These are phyloP conservation scores for Trachymyrmex cornetzi DNA, from an alignment of 1,140 invertebrate genomes.

Conservation along the genomic window DNA sequence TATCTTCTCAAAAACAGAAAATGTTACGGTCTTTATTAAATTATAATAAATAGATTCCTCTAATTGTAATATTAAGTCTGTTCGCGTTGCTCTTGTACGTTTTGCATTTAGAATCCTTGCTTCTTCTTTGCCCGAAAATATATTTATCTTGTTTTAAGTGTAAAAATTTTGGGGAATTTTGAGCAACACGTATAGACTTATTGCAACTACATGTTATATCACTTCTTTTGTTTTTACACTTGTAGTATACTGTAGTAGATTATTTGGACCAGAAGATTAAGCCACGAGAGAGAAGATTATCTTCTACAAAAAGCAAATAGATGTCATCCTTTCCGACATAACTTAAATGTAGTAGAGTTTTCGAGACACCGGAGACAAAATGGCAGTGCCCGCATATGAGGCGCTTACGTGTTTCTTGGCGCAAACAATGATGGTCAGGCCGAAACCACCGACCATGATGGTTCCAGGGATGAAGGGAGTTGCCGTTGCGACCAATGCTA, in stretches of 20 bases:
- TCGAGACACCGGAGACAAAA: conserved; percentile 37
- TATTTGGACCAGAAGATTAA: conserved; percentile 9
- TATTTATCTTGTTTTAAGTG: no score
- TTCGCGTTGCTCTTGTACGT: no score
- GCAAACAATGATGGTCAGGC: conserved; percentile 59
- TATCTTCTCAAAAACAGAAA: neutral
- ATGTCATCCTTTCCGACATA: neutral
- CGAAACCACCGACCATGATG: conserved; percentile 16
- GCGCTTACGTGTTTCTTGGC: conserved; percentile 55
- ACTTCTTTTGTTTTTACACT: neutral
- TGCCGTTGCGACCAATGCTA: neutral
- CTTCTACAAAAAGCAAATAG: conserved; percentile 13
- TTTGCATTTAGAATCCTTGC: no score
- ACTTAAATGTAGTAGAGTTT: conserved; percentile 15
- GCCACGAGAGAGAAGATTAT: neutral
- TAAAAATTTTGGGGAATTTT: no score
- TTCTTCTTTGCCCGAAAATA: no score
- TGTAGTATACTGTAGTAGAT: neutral
- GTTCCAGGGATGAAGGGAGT: conserved; percentile 27
- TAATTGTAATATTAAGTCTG: neutral
- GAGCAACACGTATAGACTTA: neutral
- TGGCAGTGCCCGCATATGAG: conserved; percentile 17
- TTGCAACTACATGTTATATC: neutral
- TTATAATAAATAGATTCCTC: neutral
- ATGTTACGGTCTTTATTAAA: neutral